Evolutionary conservation across 92 coral and sea anemone species (phyloP), one percentile per base, ranked within the genome.

Genomic region (Paramuricea clavata): DNA sequence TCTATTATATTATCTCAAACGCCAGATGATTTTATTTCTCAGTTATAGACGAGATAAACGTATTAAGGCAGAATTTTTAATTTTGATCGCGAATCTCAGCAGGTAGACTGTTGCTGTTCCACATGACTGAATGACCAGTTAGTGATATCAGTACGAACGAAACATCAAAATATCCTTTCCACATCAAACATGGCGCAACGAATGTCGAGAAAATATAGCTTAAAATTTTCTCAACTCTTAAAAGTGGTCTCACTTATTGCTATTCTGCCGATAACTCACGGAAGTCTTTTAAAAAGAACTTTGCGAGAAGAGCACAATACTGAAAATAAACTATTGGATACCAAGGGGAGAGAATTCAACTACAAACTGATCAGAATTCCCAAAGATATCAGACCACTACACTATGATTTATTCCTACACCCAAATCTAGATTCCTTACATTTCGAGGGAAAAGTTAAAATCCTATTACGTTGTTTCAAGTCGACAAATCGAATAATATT

Each of bases 351-450:
- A 7, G 85, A 74, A 70, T 87, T 89, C 28, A 89, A 92, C 17
- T 81, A 92, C 75, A 76, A 88, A 56, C 36, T 82, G 16, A 90
- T 95, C 49, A 94, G 98, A 16, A 78, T 95, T 30, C 98, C 98
- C 9, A 89, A 92, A 33, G 88, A 87, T 65, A 41, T 95, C 27
- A 28, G 81, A 43, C 98, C 98, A 22, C 16, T 89, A 6, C 91
- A 86, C 32, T 95, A 95, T 81, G 91, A 81, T 12, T 56, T 95
- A 12, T 61, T 77, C 33, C 69, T 95, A 10, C 87, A 92, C 42
- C 98, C 98, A 69, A 85, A 92, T n/a, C 89, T 95, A 74, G 78
- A 81, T 28, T 92, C 86, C 11, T 89, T 93, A 43, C 85, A 87
- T 44, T 95, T 92, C 49, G 43, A 39, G 0, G 98, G 98, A 22